Percentiles rank a stretch among this genome's conserved stretches.
phyloP scores from a whole-genome alignment of 2,888 invertebrate species.

The Pediacus dermestoides region DNA sequence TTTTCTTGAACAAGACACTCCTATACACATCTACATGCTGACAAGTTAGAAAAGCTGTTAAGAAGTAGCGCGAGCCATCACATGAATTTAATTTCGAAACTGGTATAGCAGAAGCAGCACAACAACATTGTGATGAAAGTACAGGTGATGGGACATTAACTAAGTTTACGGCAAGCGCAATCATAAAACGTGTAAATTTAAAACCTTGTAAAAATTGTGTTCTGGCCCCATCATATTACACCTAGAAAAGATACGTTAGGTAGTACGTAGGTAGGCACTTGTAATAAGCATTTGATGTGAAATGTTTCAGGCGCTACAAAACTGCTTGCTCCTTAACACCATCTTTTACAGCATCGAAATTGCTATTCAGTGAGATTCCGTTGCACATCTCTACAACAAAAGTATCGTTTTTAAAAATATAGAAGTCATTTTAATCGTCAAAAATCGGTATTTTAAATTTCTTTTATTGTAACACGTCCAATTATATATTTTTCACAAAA shows the following conservation, averaged over 20 bases:
- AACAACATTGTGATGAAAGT: constrained; percentile 42
- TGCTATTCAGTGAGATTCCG: too few species aligned
- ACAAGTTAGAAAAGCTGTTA: constrained; percentile 33
- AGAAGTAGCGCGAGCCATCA: constrained; percentile 27
- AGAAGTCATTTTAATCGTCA: too few species aligned
- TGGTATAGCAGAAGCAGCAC: constrained; percentile 2
- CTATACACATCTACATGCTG: constrained; percentile 15
- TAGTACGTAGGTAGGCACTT: constrained; percentile 3
- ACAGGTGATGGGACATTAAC: constrained; percentile 42
- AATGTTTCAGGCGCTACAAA: constrained; percentile 6
- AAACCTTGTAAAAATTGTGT: constrained; percentile 1
- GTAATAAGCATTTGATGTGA: constrained; percentile 3
- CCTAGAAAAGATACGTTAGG: not conserved
- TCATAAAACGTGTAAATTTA: constrained; percentile 6
- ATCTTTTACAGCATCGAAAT: not conserved
- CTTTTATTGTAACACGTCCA: too few species aligned
- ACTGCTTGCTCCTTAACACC: constrained; percentile 4
- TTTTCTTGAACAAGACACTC: too few species aligned
- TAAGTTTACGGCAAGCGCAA: constrained; percentile 29
- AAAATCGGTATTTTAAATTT: too few species aligned
- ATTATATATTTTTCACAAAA: too few species aligned
- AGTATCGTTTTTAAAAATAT: too few species aligned
- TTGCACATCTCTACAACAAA: too few species aligned
- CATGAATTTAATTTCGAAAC: constrained; percentile 41
- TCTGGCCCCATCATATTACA: not conserved